Percentiles rank a stretch among this genome's conserved stretches.
These are phyloP conservation scores for Drosophila flavopinicola DNA, from an alignment of 2,888 invertebrate species.

Conservation along the genomic window DNA sequence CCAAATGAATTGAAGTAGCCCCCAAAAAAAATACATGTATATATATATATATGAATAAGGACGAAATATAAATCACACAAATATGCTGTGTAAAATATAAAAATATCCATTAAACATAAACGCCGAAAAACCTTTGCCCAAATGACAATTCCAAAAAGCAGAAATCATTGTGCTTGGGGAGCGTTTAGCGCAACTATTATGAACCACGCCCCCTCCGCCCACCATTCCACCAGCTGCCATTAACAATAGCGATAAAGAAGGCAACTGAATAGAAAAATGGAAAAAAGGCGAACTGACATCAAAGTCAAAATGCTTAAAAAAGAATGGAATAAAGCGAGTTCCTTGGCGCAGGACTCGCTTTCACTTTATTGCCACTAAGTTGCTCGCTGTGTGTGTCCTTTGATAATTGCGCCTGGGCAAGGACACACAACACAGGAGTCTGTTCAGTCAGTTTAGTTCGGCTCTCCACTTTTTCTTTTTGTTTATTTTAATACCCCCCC, in stretches of 20 bases:
- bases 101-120: constrained; percentile 48
- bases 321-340: constrained; percentile 7
- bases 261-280: constrained; percentile 10
- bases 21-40: no score
- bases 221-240: constrained; percentile 3
- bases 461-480: not conserved
- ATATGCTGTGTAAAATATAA: constrained; percentile 36
- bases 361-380: constrained; percentile 61
- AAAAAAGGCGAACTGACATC: constrained; percentile 24
- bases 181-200: constrained; percentile 55
- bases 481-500: constrained; percentile 29
- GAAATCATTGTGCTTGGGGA: constrained; percentile 46
- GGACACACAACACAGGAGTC: constrained; percentile 20
- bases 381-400: constrained; percentile 49
- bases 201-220: constrained; percentile 6
- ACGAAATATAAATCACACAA: constrained; percentile 66
- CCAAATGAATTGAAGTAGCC: constrained; percentile 53
- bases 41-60: constrained; percentile 10
- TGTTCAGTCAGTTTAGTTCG: constrained; percentile 16
- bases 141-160: constrained; percentile 66
- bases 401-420: constrained; percentile 66
- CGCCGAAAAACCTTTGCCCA: constrained; percentile 32
- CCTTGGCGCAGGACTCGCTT: constrained; percentile 35
- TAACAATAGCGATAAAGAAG: constrained; percentile 19
- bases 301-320: constrained; percentile 29